A percentile compares a stretch with the other conserved stretches of the same genome.
Conservation (phyloP, 2,888 invertebrate species). For the Punctoribates punctum region DNA sequence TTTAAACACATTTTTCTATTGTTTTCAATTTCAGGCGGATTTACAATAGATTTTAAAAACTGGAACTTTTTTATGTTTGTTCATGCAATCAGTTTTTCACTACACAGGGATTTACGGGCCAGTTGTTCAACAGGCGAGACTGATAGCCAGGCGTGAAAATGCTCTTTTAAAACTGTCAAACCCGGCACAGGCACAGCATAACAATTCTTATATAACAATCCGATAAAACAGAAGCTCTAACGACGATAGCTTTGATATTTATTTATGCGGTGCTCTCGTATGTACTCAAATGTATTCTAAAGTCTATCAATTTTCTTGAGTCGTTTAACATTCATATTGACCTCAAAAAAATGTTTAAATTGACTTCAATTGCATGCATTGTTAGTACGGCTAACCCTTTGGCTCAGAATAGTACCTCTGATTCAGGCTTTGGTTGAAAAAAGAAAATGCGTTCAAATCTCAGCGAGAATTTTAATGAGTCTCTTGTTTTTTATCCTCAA, state of each 20-base stretch:
- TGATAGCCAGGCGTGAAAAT: slow-evolving; percentile 13
- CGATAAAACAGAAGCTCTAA: too few relatives aligned
- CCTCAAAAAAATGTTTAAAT: background rate
- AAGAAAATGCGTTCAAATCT: too few relatives aligned
- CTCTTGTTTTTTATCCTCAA: too few relatives aligned
- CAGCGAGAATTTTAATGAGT: too few relatives aligned
- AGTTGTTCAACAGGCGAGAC: background rate
- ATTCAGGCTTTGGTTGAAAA: background rate
- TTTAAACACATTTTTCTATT: background rate
- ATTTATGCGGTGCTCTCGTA: background rate
- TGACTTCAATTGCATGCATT: background rate
- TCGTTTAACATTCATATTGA: background rate
- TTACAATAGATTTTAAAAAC: background rate
- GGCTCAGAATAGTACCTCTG: background rate
- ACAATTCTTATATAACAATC: too few relatives aligned
- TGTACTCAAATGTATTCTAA: background rate
- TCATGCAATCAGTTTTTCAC: background rate
- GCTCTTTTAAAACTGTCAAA: slow-evolving; percentile 6
- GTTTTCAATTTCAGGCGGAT: background rate
- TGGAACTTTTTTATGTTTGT: slow-evolving; percentile 1
- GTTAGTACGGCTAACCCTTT: background rate
- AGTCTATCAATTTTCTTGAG: slow-evolving; percentile 5
- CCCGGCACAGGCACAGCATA: background rate
- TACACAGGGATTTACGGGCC: background rate
- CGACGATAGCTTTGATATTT: too few relatives aligned